A percentile compares a stretch with the other conserved stretches of the same genome.
Conservation (phyloP, 2,888 invertebrate species). For the Erannis defoliaria region DNA sequence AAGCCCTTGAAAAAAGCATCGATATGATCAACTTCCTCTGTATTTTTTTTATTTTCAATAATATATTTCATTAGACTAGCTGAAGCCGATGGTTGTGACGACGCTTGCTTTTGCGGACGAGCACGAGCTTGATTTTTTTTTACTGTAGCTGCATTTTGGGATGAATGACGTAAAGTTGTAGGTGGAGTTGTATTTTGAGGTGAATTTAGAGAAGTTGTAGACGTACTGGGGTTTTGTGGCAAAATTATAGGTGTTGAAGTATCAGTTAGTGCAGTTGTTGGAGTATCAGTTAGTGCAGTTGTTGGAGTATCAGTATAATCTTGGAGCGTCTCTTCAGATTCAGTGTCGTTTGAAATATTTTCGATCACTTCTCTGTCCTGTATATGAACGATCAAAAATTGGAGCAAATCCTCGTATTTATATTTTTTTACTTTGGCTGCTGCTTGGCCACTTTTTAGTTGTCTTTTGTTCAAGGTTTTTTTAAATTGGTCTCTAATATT, state of each 20-base stretch:
- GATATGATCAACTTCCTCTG: neutral
- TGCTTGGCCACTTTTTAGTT: neutral
- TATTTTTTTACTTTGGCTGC: neutral
- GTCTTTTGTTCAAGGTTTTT: neutral
- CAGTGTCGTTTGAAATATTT: neutral
- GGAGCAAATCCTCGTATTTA: neutral
- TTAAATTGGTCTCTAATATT: conserved; percentile 2
- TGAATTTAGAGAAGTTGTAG: no score
- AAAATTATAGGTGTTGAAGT: no score
- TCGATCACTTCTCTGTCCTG: neutral
- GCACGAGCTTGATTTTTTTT: neutral
- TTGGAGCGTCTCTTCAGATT: neutral
- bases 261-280: no score
- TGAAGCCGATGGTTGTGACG: neutral
- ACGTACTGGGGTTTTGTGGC: no score
- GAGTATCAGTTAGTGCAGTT: no score
- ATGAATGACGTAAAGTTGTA: no score
- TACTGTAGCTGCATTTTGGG: no score
- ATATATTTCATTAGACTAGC: neutral
- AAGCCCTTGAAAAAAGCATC: neutral
- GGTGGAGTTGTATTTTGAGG: no score
- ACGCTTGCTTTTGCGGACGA: neutral
- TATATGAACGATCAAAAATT: neutral
- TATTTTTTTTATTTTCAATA: neutral
- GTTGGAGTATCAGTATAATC: no score